phyloP scores from a whole-genome alignment of 2,888 invertebrate genomes.

The Yponomeuta evonymella region DNA sequence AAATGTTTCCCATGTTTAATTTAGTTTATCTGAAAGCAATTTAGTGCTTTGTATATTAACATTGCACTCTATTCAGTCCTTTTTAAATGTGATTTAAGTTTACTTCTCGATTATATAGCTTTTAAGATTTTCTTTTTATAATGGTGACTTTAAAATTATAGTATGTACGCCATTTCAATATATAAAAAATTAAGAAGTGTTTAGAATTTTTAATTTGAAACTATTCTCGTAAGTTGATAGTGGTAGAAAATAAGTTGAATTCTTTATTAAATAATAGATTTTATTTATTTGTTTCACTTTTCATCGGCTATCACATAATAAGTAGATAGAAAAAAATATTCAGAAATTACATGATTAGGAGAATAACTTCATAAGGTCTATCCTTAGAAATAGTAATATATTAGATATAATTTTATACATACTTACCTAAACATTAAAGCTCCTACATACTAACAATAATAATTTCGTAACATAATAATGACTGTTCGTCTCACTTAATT shows the following conservation, averaged over 20 bases:
- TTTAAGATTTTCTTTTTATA: background rate
- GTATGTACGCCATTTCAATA: background rate
- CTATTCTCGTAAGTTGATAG: background rate
- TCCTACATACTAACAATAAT: background rate
- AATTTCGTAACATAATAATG: background rate
- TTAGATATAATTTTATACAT: background rate
- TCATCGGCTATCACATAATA: background rate
- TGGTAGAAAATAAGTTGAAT: background rate
- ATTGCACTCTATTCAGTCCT: background rate
- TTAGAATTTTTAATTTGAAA: conserved; percentile 5
- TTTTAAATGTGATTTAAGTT: conserved; percentile 1
- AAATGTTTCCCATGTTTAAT: background rate
- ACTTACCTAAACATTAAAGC: conserved; percentile 4
- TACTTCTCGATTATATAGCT: background rate
- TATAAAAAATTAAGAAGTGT: background rate
- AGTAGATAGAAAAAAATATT: background rate
- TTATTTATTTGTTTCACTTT: conserved; percentile 1
- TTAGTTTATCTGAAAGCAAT: background rate
- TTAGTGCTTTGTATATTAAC: background rate
- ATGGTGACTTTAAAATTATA: conserved; percentile 4
- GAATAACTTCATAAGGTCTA: background rate
- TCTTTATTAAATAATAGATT: conserved; percentile 4
- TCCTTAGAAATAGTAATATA: background rate
- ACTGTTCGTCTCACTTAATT: background rate
- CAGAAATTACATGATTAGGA: background rate